phyloP scores from a whole-genome alignment of 2,113 vertebrate species.

The Saguinus imperator region DNA sequence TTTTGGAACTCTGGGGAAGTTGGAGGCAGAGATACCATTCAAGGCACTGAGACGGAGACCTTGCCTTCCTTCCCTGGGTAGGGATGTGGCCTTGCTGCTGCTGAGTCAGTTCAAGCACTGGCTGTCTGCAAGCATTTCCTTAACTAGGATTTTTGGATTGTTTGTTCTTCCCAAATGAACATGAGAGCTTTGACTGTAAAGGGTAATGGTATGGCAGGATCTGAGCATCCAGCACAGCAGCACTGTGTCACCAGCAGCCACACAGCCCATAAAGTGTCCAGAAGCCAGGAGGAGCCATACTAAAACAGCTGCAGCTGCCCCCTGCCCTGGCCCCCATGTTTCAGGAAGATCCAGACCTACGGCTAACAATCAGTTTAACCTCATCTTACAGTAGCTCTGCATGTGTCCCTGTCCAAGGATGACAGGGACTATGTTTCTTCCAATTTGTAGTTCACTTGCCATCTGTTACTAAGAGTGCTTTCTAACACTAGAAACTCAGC shows the following conservation, averaged over 20 bases:
- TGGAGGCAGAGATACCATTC: neutral
- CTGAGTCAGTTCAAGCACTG: neutral
- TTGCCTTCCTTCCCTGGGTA: neutral
- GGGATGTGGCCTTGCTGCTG: neutral
- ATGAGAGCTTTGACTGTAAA: neutral
- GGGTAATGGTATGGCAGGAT: neutral
- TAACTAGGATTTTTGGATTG: neutral
- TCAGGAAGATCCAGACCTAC: neutral
- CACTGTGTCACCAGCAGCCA: neutral
- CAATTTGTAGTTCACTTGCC: neutral
- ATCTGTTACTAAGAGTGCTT: neutral
- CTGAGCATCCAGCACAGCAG: neutral
- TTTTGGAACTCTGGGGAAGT: neutral
- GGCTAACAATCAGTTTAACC: neutral
- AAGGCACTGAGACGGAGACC: neutral
- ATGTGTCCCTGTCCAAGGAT: neutral
- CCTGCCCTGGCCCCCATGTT: neutral
- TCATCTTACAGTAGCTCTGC: neutral
- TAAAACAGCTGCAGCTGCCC: neutral
- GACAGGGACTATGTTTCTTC: neutral
- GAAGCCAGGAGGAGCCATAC: neutral
- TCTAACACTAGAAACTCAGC: neutral
- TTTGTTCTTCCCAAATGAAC: neutral
- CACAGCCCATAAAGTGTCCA: neutral
- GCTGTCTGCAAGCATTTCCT: neutral